Evolutionary conservation across 30 jellyfish, hydroid and myxozoan genomes (phyloP), one percentile per base, ranked within the genome.

Genomic region (Hydractinia symbiolongicarpus): DNA sequence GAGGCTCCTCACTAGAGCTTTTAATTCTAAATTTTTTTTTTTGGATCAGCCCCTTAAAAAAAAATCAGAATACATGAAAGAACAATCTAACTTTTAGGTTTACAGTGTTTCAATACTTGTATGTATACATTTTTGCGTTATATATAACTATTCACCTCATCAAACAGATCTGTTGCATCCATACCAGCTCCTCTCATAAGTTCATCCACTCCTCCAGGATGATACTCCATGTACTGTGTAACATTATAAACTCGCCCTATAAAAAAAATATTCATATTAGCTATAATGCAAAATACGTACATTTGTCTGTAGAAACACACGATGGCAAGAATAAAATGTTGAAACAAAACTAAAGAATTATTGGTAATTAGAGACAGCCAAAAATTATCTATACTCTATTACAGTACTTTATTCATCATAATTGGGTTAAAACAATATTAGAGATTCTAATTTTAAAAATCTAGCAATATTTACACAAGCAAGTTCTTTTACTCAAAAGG

Each of bases 191-290:
- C 97, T 53, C 94, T 87, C 99, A 94, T 84, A 14, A 94, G 54
- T 70, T 94, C 97, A 0, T 90, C 91, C 4, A 88, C 79, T 20
- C 99, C 99, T 11, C 99, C 99, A 20, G 99, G 99, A 74, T 94
- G 99, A 78, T 66, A 94, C 60, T 94, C 99, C 73, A 90, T 61
- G 52, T 94, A 94, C 0, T 95, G 77, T 0, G 99, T 94, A 20
- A 94, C 68, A 61, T 94, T 88, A 88, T 86, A 94, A 19, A 94
- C 99, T 54, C 79, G 81, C 13, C 99, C 99, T 94, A 75, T 4
- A 67, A 51, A 14, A 49, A 51, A 60, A 53, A 81, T 6, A 66
- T 15, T 4, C 19, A 16, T 61, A 0, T 58, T 58, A 13, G 19
- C 19, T 58, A 58, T 11, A 58, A 58, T 30, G 44, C 2, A 2